These are phyloP conservation scores for Spilarctia lutea DNA, from an alignment of 2,888 invertebrate species.

Conservation along the genomic window DNA sequence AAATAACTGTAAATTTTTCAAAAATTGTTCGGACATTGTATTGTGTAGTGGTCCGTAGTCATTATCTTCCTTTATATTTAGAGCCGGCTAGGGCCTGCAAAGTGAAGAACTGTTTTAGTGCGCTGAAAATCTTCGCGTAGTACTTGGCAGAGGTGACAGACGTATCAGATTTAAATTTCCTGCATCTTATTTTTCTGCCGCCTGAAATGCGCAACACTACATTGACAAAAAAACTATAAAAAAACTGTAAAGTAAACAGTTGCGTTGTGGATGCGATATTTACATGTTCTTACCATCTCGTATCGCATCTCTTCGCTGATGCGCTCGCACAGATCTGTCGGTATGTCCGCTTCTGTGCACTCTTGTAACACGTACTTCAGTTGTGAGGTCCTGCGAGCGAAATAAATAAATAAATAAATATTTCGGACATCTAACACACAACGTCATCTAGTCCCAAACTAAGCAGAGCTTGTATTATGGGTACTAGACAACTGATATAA, in stretches of 20 bases:
- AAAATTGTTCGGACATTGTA: constrained; percentile 35
- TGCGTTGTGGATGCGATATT: constrained; percentile 70
- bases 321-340: constrained; percentile 94
- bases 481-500: no score
- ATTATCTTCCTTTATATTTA: constrained; percentile 82
- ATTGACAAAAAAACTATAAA: constrained; percentile 62
- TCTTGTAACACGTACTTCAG: constrained; percentile 94
- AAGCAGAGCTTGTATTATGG: no score
- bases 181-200: constrained; percentile 84
- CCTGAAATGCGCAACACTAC: constrained; percentile 75
- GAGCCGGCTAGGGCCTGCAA: constrained; percentile 81
- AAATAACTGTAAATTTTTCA: constrained; percentile 45
- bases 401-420: no score
- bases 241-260: constrained; percentile 47
- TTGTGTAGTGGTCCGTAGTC: constrained; percentile 40
- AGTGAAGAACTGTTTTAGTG: constrained; percentile 85
- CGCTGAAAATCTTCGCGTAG: constrained; percentile 81
- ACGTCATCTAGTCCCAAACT: no score
- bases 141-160: constrained; percentile 79
- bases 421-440: no score
- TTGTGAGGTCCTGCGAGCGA: constrained; percentile 90
- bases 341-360: constrained; percentile 96
- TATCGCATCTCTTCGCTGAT: constrained; percentile 97
- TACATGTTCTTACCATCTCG: constrained; percentile 92
- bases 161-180: constrained; percentile 80